phyloP scores from a whole-genome alignment of 2,113 vertebrate genomes.

The Hemicordylus capensis region DNA sequence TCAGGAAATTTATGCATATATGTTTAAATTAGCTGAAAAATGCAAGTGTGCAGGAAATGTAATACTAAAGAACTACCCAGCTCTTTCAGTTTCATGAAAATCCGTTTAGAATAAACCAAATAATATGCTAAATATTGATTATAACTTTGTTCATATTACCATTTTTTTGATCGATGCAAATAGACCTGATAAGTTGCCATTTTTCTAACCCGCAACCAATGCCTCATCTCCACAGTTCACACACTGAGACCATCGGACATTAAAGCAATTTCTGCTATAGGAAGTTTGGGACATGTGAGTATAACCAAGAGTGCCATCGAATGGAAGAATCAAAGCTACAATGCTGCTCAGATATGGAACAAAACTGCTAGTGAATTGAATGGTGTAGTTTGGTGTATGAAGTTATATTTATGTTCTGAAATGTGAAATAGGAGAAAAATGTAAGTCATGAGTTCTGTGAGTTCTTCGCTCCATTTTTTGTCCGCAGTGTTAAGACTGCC shows the following conservation, averaged over 20 bases:
- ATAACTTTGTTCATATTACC: not conserved
- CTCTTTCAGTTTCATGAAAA: not conserved
- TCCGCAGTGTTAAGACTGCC: not conserved
- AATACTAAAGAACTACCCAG: not conserved
- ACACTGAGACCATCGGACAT: constrained; percentile 75
- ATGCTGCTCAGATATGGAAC: not conserved
- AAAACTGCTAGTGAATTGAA: constrained; percentile 4
- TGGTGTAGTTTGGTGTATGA: not conserved
- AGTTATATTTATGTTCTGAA: not conserved
- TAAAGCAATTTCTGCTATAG: constrained; percentile 71
- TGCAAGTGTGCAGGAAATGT: not conserved
- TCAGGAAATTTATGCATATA: not conserved
- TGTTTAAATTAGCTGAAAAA: not conserved
- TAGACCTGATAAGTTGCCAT: not conserved
- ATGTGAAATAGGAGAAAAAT: not conserved
- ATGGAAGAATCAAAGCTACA: rapidly evolving
- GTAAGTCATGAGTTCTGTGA: too few relatives aligned
- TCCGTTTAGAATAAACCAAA: rapidly evolving
- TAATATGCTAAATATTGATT: not conserved
- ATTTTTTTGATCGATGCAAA: not conserved
- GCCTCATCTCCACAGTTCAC: constrained; percentile 71
- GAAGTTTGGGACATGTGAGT: constrained; percentile 75
- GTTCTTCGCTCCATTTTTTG: not conserved
- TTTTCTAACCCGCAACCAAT: constrained; percentile 23
- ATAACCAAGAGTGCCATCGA: not conserved